Evolutionary conservation across 1,140 invertebrate species (phyloP), one percentile per base, ranked within the genome.

Genomic region (Neodiprion pinetum): DNA sequence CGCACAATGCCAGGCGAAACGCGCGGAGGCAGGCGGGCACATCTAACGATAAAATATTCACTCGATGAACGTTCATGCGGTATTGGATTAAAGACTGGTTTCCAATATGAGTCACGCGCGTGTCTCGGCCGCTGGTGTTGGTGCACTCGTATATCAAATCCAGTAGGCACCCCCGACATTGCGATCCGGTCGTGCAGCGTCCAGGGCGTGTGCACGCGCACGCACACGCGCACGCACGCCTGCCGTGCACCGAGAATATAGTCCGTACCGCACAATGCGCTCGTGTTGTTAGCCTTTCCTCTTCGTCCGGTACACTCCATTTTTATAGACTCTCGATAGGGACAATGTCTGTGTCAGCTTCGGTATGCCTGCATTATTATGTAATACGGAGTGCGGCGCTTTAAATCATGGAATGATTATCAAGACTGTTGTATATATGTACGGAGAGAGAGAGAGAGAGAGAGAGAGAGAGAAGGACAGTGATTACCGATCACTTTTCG

Each of bases 131-230:
- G 17, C 23, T 23, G 82, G 80, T 84, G 82, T 83, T 82, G 78
- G 85, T 85, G 83, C 78, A 84, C 85, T 87, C 86, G 84, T 87
- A 87, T 87, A 87, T 87, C 86, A 87, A 87, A 87, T 86, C 86
- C 86, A 87, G 86, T 87, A 87, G 85, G 84, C 85, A 86, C 84
- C 84, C 85, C 86, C 85, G 83, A 85, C 80, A 80, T 85, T 79
- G 82, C 81, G 82, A 84, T 84, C 82, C 77, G 79, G 80, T 77
- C 78, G 74, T 73, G 71, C 72, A n/a, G 49, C 28, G 53, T 61
- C 53, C 11, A 17, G 11, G 53, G 48, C 68, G 74, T 48, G 48
- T n/a, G 48, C 66, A 10, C 17, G 48, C 9, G 50, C n/a, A 14
- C 28, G 28, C 12, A 73, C 49, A 50, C 47, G n/a, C 50, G 72